Base-by-base conservation (phyloP, 2,888 invertebrate species). In the Venustoraphidia nigricollis region DNA sequence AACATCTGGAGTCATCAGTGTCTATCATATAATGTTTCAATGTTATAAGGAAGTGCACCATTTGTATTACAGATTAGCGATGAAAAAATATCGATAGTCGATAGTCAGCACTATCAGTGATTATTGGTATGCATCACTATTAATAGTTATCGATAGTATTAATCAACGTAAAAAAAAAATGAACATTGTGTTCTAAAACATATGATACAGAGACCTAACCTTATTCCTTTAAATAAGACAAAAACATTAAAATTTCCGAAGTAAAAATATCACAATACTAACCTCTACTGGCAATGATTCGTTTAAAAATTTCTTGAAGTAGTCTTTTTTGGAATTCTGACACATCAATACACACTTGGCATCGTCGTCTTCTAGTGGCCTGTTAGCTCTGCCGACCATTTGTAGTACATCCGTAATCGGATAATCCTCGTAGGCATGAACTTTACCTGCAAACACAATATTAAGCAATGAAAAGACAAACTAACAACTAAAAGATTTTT, bases 261-360 rank as follows among this genome's bases (percentile, higher is more conserved):
- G n/a, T n/a, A n/a, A n/a, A n/a, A n/a, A n/a, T n/a, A n/a, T 49
- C 38, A 13, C 44, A 41, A 35, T 39, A 56, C 59, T 60, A 54
- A 77, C 81, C 74, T 97, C 97, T 0, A 97, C 84, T 1, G 97
- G 97, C 49, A 98, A 66, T 1, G 96, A 94, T 64, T 98, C 97
- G 63, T 92, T 94, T 45, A 98, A 72, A 65, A 99, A 91, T 66
- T 98, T 98, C 62, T 95, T 93, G 71, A 93, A 97, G 76, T 95
- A 96, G 57, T 96, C 94, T 69, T 96, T 97, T 68, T 97, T 98
- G 9, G 95, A 93, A 48, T 84, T 86, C 59, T 94, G 97, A 66
- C 98, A 98, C 77, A 99, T 84, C 5, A 98, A 76, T 9, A 97
- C 93, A 54, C 94, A 95, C 60, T 95, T 86, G 36, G 94, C 87